Percentiles rank a stretch among this genome's conserved stretches.
Conservation (phyloP, 2,113 vertebrate genomes). For the Circaetus cinerascens region DNA sequence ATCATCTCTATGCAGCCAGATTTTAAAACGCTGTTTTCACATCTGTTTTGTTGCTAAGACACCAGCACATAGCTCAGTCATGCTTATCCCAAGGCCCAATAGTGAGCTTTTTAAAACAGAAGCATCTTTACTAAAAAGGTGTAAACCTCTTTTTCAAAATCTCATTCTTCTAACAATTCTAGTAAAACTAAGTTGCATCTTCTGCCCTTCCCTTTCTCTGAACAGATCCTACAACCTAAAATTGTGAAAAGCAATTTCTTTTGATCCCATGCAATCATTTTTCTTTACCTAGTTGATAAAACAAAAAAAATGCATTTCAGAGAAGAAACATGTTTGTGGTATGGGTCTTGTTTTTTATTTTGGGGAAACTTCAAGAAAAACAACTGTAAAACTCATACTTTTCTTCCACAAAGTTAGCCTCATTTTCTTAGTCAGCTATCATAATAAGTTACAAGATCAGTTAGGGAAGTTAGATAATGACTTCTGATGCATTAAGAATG, state of each 20-base stretch:
- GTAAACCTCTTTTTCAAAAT: background rate
- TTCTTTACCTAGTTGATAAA: background rate
- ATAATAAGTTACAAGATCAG: background rate
- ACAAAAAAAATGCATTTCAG: background rate
- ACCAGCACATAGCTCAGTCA: background rate
- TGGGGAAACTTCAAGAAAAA: background rate
- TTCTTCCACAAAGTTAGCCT: background rate
- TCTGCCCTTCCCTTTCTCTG: background rate
- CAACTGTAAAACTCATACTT: background rate
- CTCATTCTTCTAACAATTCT: background rate
- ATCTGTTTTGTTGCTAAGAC: slow-evolving; percentile 33
- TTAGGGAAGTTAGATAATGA: slow-evolving; percentile 3
- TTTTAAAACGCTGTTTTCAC: background rate
- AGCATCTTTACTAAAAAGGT: background rate
- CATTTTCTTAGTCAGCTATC: background rate
- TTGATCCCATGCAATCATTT: background rate
- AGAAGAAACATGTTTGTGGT: background rate
- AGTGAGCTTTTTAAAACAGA: background rate
- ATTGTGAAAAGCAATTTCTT: background rate
- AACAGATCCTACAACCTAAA: background rate
- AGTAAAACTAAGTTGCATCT: background rate
- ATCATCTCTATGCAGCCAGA: background rate
- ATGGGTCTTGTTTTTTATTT: background rate
- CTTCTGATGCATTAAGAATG: slow-evolving; percentile 5
- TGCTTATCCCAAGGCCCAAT: background rate